These are phyloP conservation scores for Formica exsecta DNA, from an alignment of 1,140 invertebrate genomes.

Conservation along the genomic window DNA sequence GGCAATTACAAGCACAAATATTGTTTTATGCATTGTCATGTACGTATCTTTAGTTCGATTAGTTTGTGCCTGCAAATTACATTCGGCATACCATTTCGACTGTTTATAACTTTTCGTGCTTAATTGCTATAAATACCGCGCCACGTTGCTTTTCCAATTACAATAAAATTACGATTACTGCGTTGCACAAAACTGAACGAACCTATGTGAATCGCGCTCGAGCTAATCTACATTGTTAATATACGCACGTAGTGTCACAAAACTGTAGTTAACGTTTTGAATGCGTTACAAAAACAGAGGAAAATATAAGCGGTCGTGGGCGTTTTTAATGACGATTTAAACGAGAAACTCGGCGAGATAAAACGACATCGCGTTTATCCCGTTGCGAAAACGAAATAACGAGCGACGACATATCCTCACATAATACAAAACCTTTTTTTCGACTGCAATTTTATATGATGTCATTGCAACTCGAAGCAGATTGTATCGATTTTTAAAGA, in stretches of 20 bases:
- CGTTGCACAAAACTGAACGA: slow-evolving; percentile 5
- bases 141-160: slow-evolving; percentile 42
- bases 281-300: slow-evolving; percentile 11
- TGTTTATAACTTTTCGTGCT: slow-evolving; percentile 42
- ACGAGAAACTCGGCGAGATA: neutral
- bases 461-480: neutral
- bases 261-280: slow-evolving; percentile 50
- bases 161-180: slow-evolving; percentile 49
- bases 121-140: slow-evolving; percentile 48
- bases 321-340: neutral
- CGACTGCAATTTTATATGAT: neutral
- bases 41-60: slow-evolving; percentile 43
- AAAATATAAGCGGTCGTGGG: neutral
- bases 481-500: neutral
- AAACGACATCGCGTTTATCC: neutral
- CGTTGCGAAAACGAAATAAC: neutral
- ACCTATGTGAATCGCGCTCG: slow-evolving; percentile 21
- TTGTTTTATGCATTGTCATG: slow-evolving; percentile 51
- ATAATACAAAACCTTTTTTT: neutral
- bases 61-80: slow-evolving; percentile 36
- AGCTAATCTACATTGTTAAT: slow-evolving; percentile 59
- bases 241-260: slow-evolving; percentile 18
- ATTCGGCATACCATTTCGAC: slow-evolving; percentile 4
- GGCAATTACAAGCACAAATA: slow-evolving; percentile 9
- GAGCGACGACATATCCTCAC: neutral